Evolutionary conservation across 2,888 invertebrate species (phyloP).

Genomic region (Nomada ruficornis): DNA sequence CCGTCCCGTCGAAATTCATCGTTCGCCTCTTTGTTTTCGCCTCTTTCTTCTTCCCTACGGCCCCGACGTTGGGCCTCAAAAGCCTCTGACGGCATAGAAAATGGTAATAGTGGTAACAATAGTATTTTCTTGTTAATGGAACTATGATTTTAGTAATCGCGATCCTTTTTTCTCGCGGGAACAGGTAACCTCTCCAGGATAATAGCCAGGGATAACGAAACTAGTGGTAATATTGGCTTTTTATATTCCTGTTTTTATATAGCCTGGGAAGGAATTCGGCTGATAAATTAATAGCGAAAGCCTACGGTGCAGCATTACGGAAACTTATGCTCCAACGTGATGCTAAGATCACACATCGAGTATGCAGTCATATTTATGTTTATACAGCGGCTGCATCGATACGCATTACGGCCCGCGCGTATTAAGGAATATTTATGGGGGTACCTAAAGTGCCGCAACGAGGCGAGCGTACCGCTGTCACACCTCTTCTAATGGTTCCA

Average conservation of each 20-base stretch:
- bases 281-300: conserved; percentile 34
- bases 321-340: conserved; percentile 46
- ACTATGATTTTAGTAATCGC: background rate
- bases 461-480: conserved; percentile 39
- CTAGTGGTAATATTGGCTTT: too few relatives aligned
- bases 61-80: background rate
- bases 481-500: conserved; percentile 56
- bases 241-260: too few relatives aligned
- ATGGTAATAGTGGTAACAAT: background rate
- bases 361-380: conserved; percentile 57
- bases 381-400: conserved; percentile 42
- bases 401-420: conserved; percentile 52
- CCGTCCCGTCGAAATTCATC: conserved; percentile 5
- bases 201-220: too few relatives aligned
- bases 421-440: conserved; percentile 68
- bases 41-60: background rate
- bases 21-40: conserved; percentile 5
- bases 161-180: too few relatives aligned
- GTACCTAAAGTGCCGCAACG: conserved; percentile 48
- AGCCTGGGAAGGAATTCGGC: background rate
- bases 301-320: conserved; percentile 50
- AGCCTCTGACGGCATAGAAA: background rate
- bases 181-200: too few relatives aligned
- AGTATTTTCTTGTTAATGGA: background rate
- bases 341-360: conserved; percentile 41